phyloP scores from a whole-genome alignment of 2,113 vertebrate genomes.

The Mirounga angustirostris region DNA sequence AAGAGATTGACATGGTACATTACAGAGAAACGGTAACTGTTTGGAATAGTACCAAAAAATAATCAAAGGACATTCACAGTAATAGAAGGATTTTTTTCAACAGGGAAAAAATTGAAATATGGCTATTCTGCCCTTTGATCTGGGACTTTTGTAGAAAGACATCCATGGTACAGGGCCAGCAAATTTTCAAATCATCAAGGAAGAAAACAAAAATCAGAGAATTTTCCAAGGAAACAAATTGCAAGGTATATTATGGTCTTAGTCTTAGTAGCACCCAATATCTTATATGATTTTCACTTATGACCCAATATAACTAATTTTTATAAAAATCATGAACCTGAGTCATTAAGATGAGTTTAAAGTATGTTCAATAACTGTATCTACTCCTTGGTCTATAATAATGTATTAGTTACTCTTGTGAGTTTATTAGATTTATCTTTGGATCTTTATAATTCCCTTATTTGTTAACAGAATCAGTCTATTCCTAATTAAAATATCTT shows the following conservation, averaged over 20 bases:
- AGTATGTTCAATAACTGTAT: neutral
- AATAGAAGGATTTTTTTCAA: slow-evolving; percentile 3
- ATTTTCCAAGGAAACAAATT: slow-evolving; percentile 16
- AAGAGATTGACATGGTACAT: neutral
- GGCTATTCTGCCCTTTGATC: neutral
- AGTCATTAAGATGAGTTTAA: slow-evolving; percentile 8
- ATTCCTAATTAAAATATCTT: slow-evolving; percentile 43
- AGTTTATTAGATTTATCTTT: neutral
- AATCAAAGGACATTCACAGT: slow-evolving; percentile 17
- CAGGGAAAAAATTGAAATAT: neutral
- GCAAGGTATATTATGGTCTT: neutral
- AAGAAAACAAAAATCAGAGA: slow-evolving; percentile 28
- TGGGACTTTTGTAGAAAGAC: neutral
- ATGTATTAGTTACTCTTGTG: neutral
- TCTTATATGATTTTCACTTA: slow-evolving; percentile 13
- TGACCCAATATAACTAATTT: neutral
- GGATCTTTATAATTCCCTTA: neutral
- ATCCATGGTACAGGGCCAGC: neutral
- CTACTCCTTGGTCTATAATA: neutral
- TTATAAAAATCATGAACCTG: slow-evolving; percentile 32
- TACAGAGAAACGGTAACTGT: neutral
- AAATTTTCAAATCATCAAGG: neutral
- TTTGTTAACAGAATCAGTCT: slow-evolving; percentile 28
- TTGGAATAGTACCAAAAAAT: slow-evolving; percentile 12
- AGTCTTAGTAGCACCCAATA: neutral